Evolutionary conservation across 1,140 invertebrate genomes (phyloP).

Genomic region (Glomeris maerens): DNA sequence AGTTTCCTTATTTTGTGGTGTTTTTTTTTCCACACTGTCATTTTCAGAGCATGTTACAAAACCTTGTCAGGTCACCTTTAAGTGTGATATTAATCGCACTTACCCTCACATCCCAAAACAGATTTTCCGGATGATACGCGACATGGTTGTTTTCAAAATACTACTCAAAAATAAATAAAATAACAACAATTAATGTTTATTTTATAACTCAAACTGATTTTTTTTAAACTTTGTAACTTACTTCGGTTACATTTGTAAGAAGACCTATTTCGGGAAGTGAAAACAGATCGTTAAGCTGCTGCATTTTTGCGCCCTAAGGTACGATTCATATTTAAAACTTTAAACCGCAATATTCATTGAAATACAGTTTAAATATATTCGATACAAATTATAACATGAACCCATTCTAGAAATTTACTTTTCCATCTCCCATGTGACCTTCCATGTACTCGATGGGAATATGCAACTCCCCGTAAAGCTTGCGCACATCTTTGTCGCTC

Average conservation of each 20-base stretch:
- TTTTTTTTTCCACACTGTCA: too few relatives aligned
- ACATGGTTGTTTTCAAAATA: slow-evolving; percentile 80
- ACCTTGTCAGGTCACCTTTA: too few relatives aligned
- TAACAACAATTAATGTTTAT: slow-evolving; percentile 11
- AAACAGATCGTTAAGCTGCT: slow-evolving; percentile 91
- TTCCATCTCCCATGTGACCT: slow-evolving; percentile 7
- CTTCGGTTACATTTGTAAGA: slow-evolving; percentile 78
- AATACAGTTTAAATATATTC: too few relatives aligned
- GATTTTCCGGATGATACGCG: slow-evolving; percentile 86
- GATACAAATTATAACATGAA: too few relatives aligned
- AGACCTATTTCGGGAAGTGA: slow-evolving; percentile 91
- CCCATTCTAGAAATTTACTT: too few relatives aligned
- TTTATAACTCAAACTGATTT: slow-evolving; percentile 2
- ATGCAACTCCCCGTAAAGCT: slow-evolving; percentile 66
- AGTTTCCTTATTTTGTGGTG: too few relatives aligned
- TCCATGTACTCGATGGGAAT: slow-evolving; percentile 22
- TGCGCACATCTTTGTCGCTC: slow-evolving; percentile 66
- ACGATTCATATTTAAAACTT: slow-evolving; percentile 26
- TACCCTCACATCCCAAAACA: slow-evolving; percentile 89
- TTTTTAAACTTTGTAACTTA: slow-evolving; percentile 11
- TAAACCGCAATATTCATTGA: too few relatives aligned
- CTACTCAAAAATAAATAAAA: slow-evolving; percentile 22
- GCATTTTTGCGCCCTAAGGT: slow-evolving; percentile 67
- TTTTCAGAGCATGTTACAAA: too few relatives aligned
- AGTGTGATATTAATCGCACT: slow-evolving; percentile 23